phyloP scores from a whole-genome alignment of 2,797 vertebrate species.

The Margarornis squamiger region DNA sequence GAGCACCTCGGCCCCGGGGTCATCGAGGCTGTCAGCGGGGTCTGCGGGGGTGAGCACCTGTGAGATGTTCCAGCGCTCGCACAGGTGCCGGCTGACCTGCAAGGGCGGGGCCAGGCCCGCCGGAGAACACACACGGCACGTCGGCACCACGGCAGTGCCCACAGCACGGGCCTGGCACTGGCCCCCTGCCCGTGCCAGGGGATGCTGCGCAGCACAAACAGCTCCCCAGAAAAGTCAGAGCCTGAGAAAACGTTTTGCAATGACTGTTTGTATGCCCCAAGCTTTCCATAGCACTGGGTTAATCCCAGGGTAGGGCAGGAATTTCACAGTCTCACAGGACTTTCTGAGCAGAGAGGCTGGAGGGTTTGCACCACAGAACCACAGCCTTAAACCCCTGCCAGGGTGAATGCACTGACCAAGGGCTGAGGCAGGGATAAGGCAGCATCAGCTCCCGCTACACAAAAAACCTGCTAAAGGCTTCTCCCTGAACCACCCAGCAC shows the following conservation, averaged over 20 bases:
- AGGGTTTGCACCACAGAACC: not conserved
- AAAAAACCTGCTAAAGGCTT: not conserved
- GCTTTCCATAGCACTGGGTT: not conserved
- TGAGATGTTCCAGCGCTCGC: slow-evolving; percentile 82
- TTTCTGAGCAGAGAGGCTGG: not conserved
- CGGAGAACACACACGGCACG: fast-evolving
- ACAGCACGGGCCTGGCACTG: not conserved
- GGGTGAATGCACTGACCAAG: not conserved
- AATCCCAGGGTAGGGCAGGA: not conserved
- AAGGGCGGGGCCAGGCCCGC: not conserved
- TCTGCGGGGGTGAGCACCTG: slow-evolving; percentile 80
- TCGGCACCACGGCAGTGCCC: not conserved
- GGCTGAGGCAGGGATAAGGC: not conserved
- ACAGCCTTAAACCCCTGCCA: not conserved
- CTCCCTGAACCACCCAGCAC: not conserved
- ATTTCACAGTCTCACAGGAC: not conserved
- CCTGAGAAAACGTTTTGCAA: not conserved
- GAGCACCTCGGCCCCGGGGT: slow-evolving; percentile 73
- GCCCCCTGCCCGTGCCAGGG: not conserved
- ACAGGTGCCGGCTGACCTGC: slow-evolving; percentile 83
- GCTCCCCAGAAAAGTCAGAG: not conserved
- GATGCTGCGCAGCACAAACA: not conserved
- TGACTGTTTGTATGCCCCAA: fast-evolving
- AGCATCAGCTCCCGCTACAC: fast-evolving
- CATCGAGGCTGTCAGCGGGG: slow-evolving; percentile 76